Evolutionary conservation across 2,113 vertebrate genomes (phyloP).

Genomic region (Bettongia penicillata): DNA sequence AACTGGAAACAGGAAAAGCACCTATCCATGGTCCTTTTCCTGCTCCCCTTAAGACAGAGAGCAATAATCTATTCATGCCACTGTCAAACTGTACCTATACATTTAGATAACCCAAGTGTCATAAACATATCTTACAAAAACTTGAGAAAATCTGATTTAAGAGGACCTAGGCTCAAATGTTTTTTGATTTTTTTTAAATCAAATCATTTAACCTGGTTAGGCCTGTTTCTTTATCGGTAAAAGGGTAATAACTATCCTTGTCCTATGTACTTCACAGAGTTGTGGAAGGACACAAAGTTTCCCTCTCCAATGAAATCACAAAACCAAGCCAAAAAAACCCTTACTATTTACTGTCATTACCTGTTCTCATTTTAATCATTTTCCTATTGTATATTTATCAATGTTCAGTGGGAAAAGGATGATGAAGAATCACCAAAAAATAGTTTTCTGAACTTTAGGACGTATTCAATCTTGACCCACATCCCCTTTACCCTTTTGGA

Average conservation of each 20-base stretch:
- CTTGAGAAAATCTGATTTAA: not conserved
- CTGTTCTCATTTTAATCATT: not conserved
- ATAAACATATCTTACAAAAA: not conserved
- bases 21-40: not conserved
- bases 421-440: not conserved
- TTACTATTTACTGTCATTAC: not conserved
- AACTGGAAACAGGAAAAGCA: not conserved
- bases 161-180: not conserved
- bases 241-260: not conserved
- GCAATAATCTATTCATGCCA: not conserved
- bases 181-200: too few species aligned
- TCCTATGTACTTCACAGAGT: not conserved
- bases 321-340: not conserved
- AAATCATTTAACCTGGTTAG: not conserved
- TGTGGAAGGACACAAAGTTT: not conserved
- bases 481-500: not conserved
- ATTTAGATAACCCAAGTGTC: not conserved
- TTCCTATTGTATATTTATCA: not conserved
- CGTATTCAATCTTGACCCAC: not conserved
- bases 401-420: not conserved
- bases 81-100: not conserved
- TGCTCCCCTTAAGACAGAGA: not conserved
- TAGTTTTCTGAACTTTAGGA: not conserved
- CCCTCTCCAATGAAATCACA: not conserved
- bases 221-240: not conserved